These are phyloP conservation scores for Conus ventricosus DNA, from an alignment of 1,140 invertebrate species.

Conservation along the genomic window DNA sequence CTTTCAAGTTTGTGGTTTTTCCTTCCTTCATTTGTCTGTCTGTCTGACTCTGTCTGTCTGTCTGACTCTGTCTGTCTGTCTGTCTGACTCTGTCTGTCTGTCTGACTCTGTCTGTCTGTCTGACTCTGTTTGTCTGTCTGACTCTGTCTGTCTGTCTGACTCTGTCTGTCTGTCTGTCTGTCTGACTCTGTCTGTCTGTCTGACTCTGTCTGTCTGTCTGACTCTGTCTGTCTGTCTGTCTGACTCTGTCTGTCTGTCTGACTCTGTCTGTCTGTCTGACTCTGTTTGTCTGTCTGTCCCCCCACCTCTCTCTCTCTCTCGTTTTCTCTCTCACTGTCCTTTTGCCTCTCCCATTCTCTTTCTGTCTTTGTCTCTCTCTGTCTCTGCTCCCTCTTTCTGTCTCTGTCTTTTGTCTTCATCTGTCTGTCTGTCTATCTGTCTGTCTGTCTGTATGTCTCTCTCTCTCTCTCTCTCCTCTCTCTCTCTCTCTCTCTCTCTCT, in stretches of 20 bases:
- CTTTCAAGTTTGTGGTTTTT: neutral
- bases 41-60: neutral
- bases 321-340: no score
- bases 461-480: no score
- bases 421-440: no score
- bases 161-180: neutral
- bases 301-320: neutral
- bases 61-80: neutral
- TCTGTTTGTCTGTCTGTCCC: no score
- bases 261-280: neutral
- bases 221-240: neutral
- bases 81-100: constrained; percentile 3
- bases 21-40: neutral
- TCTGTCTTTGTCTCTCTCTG: neutral
- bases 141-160: neutral
- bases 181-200: neutral
- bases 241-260: neutral
- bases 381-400: no score
- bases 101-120: neutral
- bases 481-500: no score
- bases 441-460: no score
- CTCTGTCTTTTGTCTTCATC: no score
- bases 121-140: no score
- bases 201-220: neutral
- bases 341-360: neutral